Conservation (phyloP, 2,797 vertebrate genomes). For the Dipus sagitta region DNA sequence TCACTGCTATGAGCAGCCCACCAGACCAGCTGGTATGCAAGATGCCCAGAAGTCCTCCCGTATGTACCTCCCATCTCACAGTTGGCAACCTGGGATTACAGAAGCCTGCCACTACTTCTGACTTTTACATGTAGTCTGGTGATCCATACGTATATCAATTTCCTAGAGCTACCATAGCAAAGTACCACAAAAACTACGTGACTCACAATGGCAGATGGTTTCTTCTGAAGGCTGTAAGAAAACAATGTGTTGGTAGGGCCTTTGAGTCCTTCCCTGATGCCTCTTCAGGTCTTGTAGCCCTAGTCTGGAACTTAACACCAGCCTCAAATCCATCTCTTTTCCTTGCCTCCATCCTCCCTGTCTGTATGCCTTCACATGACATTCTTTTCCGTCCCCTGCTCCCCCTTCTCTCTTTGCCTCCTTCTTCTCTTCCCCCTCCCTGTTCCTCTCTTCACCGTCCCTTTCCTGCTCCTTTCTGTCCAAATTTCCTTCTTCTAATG, state of each 20-base stretch:
- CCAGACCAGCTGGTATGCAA: too few species aligned
- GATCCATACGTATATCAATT: background rate
- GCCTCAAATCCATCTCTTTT: background rate
- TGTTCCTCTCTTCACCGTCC: background rate
- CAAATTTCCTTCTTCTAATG: slow-evolving; percentile 11
- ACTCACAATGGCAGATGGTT: slow-evolving; percentile 49
- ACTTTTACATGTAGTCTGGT: too few species aligned
- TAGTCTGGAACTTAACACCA: background rate
- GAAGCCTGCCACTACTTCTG: too few species aligned
- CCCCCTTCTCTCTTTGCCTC: background rate
- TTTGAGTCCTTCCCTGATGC: too few species aligned
- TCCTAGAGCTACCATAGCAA: slow-evolving; percentile 28
- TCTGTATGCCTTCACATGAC: background rate
- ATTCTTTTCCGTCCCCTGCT: too few species aligned
- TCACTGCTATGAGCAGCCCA: too few species aligned
- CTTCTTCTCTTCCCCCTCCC: too few species aligned
- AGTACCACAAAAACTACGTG: slow-evolving; percentile 30
- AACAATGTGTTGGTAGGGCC: too few species aligned
- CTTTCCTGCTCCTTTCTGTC: too few species aligned
- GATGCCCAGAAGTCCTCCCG: too few species aligned
- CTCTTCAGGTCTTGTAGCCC: background rate
- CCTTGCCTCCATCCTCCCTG: background rate
- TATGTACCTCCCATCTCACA: too few species aligned
- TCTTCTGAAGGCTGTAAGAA: background rate
- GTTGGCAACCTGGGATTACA: too few species aligned